phyloP scores from a whole-genome alignment of 2,113 vertebrate genomes.

The Callipepla californica region DNA sequence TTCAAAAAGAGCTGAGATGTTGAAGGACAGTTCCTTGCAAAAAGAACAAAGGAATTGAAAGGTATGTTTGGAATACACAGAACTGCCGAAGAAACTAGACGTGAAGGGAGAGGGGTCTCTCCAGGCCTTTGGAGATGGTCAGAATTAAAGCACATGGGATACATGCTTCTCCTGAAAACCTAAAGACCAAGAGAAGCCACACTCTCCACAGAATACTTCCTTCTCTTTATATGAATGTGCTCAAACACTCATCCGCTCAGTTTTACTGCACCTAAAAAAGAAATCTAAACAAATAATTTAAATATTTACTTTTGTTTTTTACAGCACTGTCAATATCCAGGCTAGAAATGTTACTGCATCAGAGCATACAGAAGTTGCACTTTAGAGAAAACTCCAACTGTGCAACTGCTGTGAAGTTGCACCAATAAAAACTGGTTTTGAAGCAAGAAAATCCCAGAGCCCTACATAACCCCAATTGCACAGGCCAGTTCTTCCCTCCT shows the following conservation, averaged over 20 bases:
- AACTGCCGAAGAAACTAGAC: not conserved
- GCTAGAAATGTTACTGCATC: not conserved
- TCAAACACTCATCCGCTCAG: not conserved
- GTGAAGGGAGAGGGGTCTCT: not conserved
- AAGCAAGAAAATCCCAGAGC: not conserved
- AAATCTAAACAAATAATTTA: not conserved
- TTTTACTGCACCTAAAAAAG: slow-evolving; percentile 17
- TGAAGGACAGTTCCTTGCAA: not conserved
- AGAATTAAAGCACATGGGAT: not conserved
- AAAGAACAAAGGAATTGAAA: not conserved
- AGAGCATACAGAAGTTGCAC: not conserved
- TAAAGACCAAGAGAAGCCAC: not conserved
- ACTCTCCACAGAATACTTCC: not conserved
- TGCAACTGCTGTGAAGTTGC: not conserved
- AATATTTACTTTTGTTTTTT: slow-evolving; percentile 21
- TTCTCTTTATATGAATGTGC: not conserved
- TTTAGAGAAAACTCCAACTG: not conserved
- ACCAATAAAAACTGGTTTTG: slow-evolving; percentile 1
- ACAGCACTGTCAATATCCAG: not conserved
- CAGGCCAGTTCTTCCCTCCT: not conserved
- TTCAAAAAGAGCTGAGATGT: not conserved
- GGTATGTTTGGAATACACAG: not conserved
- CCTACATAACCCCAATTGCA: not conserved
- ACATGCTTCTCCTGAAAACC: not conserved
- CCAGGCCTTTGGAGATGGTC: not conserved